Evolutionary conservation across 1,140 invertebrate species (phyloP).

Genomic region (Heliconius eleuchia): DNA sequence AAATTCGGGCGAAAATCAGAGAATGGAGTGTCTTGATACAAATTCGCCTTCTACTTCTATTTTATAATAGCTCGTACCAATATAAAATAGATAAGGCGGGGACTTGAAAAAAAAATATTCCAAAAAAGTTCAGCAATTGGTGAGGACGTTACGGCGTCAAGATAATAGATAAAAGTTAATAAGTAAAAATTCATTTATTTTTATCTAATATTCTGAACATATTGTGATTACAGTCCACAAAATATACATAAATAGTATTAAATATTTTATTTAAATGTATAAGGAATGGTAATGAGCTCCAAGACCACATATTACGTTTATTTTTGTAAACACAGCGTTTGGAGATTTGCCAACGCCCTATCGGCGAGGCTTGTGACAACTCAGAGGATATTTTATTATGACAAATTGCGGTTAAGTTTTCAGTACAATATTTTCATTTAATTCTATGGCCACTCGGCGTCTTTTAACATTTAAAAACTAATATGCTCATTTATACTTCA

Average conservation of each 20-base stretch:
- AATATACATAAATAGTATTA: not conserved
- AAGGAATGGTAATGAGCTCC: not conserved
- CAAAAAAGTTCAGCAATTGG: not conserved
- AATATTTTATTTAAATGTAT: slow-evolving; percentile 10
- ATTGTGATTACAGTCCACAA: not conserved
- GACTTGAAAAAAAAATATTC: not conserved
- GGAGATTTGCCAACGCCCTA: slow-evolving; percentile 8
- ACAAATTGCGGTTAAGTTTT: not conserved
- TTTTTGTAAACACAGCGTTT: not conserved
- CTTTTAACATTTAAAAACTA: not conserved
- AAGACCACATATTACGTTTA: slow-evolving; percentile 2
- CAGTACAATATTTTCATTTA: not conserved
- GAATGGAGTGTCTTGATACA: too few species aligned
- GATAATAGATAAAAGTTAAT: not conserved
- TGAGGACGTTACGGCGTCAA: not conserved
- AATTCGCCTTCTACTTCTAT: too few species aligned
- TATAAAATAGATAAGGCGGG: too few species aligned
- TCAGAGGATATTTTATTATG: not conserved
- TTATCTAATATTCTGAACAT: not conserved
- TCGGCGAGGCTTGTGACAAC: not conserved
- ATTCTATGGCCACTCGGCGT: not conserved
- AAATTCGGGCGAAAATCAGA: too few species aligned
- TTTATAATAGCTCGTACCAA: too few species aligned
- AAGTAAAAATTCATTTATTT: not conserved
- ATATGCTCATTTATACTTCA: not conserved